Base-by-base conservation (phyloP, 2,113 vertebrate genomes). In the Saccopteryx bilineata region DNA sequence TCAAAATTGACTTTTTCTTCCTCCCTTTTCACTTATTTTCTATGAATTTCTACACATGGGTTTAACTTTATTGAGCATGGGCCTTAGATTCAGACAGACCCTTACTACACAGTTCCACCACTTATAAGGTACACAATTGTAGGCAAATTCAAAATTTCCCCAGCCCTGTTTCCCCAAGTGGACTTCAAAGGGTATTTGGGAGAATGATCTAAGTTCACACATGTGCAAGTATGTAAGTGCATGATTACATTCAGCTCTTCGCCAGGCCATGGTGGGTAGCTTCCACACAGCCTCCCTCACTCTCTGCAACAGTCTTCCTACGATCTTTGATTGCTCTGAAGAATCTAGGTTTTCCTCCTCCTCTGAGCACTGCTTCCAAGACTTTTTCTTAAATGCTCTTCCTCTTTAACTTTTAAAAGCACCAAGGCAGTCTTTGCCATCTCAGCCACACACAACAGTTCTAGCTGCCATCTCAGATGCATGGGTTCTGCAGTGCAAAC, bases 321-420 rank as follows among this genome's bases (percentile, higher is more conserved):
- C 1, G 0, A 58, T 10, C 31, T 31, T 1, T 10, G 23, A 63
- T 11, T 26, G 24, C 21, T 14, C 10, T 9, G 1, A 0, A 8
- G n/a, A 74, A 79, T 54, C n/a, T 58, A 58, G 18, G 15, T 83
- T 82, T 96, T 71, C 61, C 26, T 83, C 52, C 24, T 95, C 39
- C 5, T 76, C 76, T 66, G 31, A 75, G 48, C 9, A 23, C 24
- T 39, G 1, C n/a, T 61, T 2, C 26, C 39, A 15, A 31, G 54
- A 56, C 28, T 60, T 66, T 71, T 60, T 46, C 23, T 79, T n/a
- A 7, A 56, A 24, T 26, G 14, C 24, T 23, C 9, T 84, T 26
- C 63, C 18, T 65, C 83, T 96, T 68, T 9, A 74, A 7, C 21
- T 52, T 23, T 28, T 28, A 66, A 60, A 18, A 69, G 31, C 17